Evolutionary conservation across 37 sponge, comb jelly and placozoan genomes (phyloP).

Genomic region (Ephydatia muelleri): DNA sequence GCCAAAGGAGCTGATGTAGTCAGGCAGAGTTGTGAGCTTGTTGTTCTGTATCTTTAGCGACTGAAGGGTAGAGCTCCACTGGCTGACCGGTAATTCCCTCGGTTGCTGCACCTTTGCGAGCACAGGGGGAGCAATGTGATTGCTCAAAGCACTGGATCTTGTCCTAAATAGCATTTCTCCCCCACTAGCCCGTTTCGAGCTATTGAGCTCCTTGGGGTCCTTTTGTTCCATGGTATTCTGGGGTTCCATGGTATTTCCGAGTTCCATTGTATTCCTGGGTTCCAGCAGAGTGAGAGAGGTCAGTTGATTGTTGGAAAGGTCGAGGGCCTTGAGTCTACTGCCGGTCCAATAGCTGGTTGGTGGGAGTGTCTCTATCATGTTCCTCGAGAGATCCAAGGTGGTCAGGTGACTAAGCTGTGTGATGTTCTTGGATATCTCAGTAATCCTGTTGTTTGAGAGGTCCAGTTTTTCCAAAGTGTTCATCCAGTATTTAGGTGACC

Average conservation of each 20-base stretch:
- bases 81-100: constrained; percentile 67
- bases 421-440: constrained; percentile 70
- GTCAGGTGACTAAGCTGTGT: constrained; percentile 71
- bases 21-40: constrained; percentile 69
- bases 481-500: constrained; percentile 74
- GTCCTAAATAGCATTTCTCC: too few species aligned
- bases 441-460: constrained; percentile 75
- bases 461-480: constrained; percentile 70
- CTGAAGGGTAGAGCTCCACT: constrained; percentile 75
- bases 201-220: too few species aligned
- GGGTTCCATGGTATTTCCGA: too few species aligned
- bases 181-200: too few species aligned
- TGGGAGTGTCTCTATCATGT: constrained; percentile 70
- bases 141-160: too few species aligned
- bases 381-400: constrained; percentile 78
- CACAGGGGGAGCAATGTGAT: too few species aligned
- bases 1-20: constrained; percentile 63
- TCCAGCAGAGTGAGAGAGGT: constrained; percentile 49
- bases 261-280: too few species aligned
- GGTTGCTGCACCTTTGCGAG: not conserved
- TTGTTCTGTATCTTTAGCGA: constrained; percentile 72
- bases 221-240: too few species aligned
- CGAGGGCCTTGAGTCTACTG: constrained; percentile 55
- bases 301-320: constrained; percentile 65
- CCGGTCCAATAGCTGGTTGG: constrained; percentile 67